These are phyloP conservation scores for Synanthedon vespiformis DNA, from an alignment of 2,888 invertebrate species.

Conservation along the genomic window DNA sequence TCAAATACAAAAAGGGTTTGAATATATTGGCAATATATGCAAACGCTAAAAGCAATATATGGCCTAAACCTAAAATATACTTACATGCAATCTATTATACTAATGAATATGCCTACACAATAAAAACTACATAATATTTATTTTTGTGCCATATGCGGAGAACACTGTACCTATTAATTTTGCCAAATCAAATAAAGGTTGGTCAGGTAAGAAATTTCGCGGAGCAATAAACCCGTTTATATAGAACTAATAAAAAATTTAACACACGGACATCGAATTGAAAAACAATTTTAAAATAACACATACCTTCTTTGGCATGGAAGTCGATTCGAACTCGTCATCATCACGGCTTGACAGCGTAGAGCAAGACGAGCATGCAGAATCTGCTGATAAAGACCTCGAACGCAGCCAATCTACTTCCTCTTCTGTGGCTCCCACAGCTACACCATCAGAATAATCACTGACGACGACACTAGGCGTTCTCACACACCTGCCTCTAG, in stretches of 20 bases:
- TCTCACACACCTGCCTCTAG: constrained; percentile 73
- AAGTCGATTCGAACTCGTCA: constrained; percentile 63
- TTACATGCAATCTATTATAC: no score
- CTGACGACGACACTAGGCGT: constrained; percentile 90
- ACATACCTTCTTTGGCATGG: constrained; percentile 65
- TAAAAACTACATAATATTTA: no score
- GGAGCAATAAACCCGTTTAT: not conserved
- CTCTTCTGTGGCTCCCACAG: constrained; percentile 56
- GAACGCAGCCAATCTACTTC: constrained; percentile 59
- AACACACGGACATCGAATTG: not conserved
- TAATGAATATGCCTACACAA: no score
- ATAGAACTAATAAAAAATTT: not conserved
- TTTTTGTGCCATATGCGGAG: no score
- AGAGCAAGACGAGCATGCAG: constrained; percentile 82
- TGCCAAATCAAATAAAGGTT: not conserved
- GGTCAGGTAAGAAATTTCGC: not conserved
- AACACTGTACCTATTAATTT: no score
- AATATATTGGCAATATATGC: no score
- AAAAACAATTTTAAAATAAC: constrained; percentile 3
- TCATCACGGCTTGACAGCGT: constrained; percentile 81
- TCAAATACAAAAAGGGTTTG: no score
- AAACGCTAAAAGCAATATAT: no score
- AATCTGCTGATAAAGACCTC: constrained; percentile 72
- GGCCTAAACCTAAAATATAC: no score
- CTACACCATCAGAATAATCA: constrained; percentile 82